Evolutionary conservation across 2,888 invertebrate species (phyloP), one percentile per base, ranked within the genome.

Genomic region (Drosophila yooni): DNA sequence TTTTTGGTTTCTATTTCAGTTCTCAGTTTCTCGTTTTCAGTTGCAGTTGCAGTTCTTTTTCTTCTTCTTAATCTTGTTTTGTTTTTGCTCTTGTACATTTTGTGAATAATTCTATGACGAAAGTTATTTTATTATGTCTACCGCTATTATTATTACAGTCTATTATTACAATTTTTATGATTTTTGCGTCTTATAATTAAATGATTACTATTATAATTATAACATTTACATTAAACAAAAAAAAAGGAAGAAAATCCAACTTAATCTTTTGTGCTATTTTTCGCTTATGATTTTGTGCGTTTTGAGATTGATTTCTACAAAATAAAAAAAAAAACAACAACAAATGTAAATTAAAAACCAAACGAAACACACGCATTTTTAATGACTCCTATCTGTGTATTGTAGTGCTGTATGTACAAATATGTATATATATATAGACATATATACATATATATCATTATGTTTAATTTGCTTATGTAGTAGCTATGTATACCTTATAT

Each of bases 201-300:
- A 18, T 27, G 15, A 51, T 68, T 58, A 52, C 66, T 56, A 56
- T 67, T 52, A 52, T 70, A 57, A 58, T 67, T 52, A 63, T 58
- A 73, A 74, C 71, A 57, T 63, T 69, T 66, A 67, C 52, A 52
- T 62, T 63, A 70, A 79, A 79, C 56, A 66, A 57, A 60, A 33
- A 43, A 63, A 52, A 46, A 25, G 8, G 3, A 15, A 25, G 21
- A 43, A 43, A 46, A 46, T 46, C 15, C 21, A 46, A 46, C 25
- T 15, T 15, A 43, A 48, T 68, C 54, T 59, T 75, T 73, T 81
- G 79, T 86, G 83, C 83, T 83, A 75, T 79, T 71, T 62, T 79
- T 70, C 38, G 54, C 71, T 82, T 89, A 85, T 86, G 64, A 89
- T 89, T 88, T 90, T 85, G 75, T 84, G 83, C 86, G 85, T 88